Evolutionary conservation across 2,888 invertebrate genomes (phyloP), one percentile per base, ranked within the genome.

Genomic region (Eilema caniola): DNA sequence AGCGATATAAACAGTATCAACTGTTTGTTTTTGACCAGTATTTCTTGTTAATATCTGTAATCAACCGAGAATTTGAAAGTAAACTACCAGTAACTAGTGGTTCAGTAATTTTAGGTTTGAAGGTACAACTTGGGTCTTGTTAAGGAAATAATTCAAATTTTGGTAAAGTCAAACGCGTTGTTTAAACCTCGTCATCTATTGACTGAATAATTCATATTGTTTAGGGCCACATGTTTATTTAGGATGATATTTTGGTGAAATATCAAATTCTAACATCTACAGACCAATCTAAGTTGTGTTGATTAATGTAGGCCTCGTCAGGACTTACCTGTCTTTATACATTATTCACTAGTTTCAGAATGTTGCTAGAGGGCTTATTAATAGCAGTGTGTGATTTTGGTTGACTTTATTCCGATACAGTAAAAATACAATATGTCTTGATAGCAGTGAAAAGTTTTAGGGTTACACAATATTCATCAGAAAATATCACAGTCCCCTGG

Each of bases 221-320:
- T 88, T 86, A 79, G 86, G 88, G 85, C 83, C 86, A 88, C 81
- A 79, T 82, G 91, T 93, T 92, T 91, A 85, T 85, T 92, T 91
- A 93, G 92, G 93, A 90, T 90, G 85, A 88, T 90, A 89, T 91
- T 90, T 89, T 90, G 89, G 89, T 90, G 87, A 86, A 85, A 84
- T 84, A 86, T 83, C 81, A 78, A 83, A 82, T 79, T 79, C 66
- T 71, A 77, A 77, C 77, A 76, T 82, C 75, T 79, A 79, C 77
- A 74, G 76, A 81, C 84, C 85, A 85, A 86, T 86, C 85, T 88
- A 85, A 78, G 80, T 77, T 71, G 76, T 73, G 79, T 88, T 92
- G 90, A 91, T 92, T 90, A 90, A 90, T 90, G 85, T 85, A 87
- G 83, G 85, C 80, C 70, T 75, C 69, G 74, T 33, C 59, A 53